Percentiles rank a stretch among this genome's conserved stretches.
Conservation (phyloP, 2,113 vertebrate genomes). For the Paratilapia polleni region DNA sequence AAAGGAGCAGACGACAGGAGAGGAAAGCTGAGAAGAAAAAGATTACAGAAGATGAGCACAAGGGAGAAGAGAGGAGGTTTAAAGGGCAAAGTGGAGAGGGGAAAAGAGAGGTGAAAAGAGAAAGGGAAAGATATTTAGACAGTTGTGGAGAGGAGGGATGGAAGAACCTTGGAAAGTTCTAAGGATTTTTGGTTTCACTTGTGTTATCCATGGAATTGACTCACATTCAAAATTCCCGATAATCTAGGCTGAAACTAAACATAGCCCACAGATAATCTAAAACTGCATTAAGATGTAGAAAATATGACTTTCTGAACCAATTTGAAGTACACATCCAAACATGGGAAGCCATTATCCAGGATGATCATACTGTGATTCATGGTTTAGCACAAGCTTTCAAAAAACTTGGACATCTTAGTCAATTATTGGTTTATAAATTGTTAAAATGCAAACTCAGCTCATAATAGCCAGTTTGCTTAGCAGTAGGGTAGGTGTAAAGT, state of each 20-base stretch:
- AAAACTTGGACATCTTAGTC: neutral
- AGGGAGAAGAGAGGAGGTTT: neutral
- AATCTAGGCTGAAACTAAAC: neutral
- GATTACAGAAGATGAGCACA: conserved; percentile 36
- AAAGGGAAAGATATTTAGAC: neutral
- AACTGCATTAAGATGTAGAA: neutral
- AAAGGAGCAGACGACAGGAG: conserved; percentile 24
- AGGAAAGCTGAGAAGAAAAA: conserved; percentile 22
- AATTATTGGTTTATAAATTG: neutral
- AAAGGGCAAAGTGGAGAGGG: neutral
- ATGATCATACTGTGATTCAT: neutral
- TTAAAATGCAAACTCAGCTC: neutral
- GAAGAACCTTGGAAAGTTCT: neutral
- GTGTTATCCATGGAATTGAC: neutral
- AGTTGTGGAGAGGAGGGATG: neutral
- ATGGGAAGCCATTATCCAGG: neutral
- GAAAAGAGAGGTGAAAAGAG: neutral
- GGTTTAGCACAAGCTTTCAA: neutral
- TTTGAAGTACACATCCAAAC: neutral
- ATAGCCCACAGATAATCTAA: neutral
- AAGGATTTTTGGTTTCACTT: conserved; percentile 5
- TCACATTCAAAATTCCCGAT: neutral
- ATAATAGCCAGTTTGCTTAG: neutral
- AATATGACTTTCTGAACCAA: neutral
- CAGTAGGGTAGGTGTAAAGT: neutral